Evolutionary conservation across 1,140 invertebrate genomes (phyloP).

Genomic region (Proales similis): DNA sequence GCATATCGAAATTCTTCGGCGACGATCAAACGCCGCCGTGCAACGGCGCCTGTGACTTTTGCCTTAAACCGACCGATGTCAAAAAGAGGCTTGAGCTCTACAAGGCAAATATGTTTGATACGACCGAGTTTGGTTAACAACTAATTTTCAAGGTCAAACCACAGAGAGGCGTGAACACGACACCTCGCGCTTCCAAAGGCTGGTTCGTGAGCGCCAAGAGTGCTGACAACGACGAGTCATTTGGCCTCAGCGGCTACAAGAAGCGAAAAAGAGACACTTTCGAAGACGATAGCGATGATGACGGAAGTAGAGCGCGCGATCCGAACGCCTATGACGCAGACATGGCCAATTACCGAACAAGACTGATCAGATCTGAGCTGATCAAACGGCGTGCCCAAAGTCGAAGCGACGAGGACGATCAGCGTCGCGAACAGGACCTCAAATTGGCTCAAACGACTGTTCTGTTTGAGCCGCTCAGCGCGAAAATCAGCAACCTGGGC

Average conservation of each 20-base stretch:
- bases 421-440: slow-evolving; percentile 10
- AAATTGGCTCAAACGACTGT: slow-evolving; percentile 20
- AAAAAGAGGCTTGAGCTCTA: slow-evolving; percentile 36
- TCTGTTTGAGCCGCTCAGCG: slow-evolving; percentile 2
- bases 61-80: slow-evolving; percentile 7
- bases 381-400: background rate
- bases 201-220: too few relatives aligned
- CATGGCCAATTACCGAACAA: slow-evolving; percentile 28
- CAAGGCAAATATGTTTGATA: slow-evolving; percentile 4
- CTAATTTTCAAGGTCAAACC: background rate
- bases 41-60: slow-evolving; percentile 31
- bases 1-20: slow-evolving; percentile 30
- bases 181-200: too few relatives aligned
- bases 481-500: slow-evolving; percentile 28
- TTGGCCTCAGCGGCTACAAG: too few relatives aligned
- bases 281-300: slow-evolving; percentile 23
- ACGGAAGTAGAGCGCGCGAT: slow-evolving; percentile 2
- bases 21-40: slow-evolving; percentile 9
- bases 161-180: too few relatives aligned
- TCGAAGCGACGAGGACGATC: background rate
- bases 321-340: slow-evolving; percentile 19
- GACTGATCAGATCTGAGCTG: slow-evolving; percentile 24
- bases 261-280: slow-evolving; percentile 10
- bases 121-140: background rate
- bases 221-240: too few relatives aligned